These are phyloP conservation scores for Empidonax traillii DNA, from an alignment of 2,113 vertebrate species.

Conservation along the genomic window DNA sequence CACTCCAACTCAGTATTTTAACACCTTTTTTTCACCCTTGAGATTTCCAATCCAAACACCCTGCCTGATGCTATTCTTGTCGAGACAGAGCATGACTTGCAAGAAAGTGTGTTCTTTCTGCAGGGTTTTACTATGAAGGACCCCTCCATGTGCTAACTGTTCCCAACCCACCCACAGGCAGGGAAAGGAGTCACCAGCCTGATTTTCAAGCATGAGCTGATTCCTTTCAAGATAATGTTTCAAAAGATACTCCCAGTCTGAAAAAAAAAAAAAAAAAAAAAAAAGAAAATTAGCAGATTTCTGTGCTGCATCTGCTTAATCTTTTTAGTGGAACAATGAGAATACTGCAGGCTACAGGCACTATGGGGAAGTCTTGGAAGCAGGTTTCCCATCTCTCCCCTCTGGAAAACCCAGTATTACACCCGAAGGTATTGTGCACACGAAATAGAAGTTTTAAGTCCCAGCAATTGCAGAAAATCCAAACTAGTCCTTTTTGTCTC, in stretches of 20 bases:
- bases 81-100: background rate
- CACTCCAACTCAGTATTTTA: slow-evolving; percentile 46
- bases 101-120: background rate
- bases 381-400: background rate
- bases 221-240: background rate
- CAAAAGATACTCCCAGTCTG: background rate
- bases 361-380: background rate
- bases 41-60: background rate
- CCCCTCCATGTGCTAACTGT: rapidly evolving
- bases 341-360: background rate
- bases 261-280: background rate
- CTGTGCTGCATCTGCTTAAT: background rate
- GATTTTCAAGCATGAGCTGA: background rate
- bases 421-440: background rate
- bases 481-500: background rate
- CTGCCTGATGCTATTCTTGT: background rate
- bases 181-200: background rate
- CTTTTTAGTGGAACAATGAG: background rate
- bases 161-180: background rate
- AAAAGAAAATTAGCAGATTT: background rate
- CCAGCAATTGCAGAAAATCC: background rate
- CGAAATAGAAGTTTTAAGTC: background rate
- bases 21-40: background rate
- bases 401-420: background rate
- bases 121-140: background rate